Evolutionary conservation across 2,113 vertebrate genomes (phyloP).

Genomic region (Apteryx mantelli): DNA sequence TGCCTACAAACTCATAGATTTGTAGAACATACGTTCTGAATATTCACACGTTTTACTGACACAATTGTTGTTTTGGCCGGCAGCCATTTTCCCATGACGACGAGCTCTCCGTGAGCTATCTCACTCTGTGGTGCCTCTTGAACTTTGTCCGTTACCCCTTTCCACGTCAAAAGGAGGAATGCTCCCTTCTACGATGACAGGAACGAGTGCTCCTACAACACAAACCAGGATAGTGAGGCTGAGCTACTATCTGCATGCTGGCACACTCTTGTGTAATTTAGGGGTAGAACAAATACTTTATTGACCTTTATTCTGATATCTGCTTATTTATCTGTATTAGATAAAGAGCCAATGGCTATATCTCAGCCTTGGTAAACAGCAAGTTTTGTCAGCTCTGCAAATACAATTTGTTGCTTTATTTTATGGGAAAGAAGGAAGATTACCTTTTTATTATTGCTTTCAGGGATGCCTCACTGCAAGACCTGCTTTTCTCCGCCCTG

Average conservation of each 20-base stretch:
- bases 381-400: slow-evolving; percentile 29
- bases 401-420: slow-evolving; percentile 47
- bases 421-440: slow-evolving; percentile 19
- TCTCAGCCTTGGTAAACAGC: slow-evolving; percentile 32
- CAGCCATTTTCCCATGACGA: slow-evolving; percentile 19
- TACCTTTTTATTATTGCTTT: slow-evolving; percentile 24
- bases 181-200: not conserved
- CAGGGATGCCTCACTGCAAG: not conserved
- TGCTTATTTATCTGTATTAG: slow-evolving; percentile 47
- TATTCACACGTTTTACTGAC: not conserved
- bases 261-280: slow-evolving; percentile 38
- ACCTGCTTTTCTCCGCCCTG: not conserved
- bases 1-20: not conserved
- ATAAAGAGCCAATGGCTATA: slow-evolving; percentile 40
- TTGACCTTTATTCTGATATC: slow-evolving; percentile 63
- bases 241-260: not conserved
- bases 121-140: not conserved
- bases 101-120: not conserved
- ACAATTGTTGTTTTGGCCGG: slow-evolving; percentile 13
- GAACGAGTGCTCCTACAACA: not conserved
- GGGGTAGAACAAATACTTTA: slow-evolving; percentile 30
- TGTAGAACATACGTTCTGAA: not conserved
- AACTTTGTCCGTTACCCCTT: not conserved
- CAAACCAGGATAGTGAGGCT: not conserved
- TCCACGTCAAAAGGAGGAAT: not conserved